Conservation (phyloP, 2,797 vertebrate species). For the Lindbergichthys nudifrons region DNA sequence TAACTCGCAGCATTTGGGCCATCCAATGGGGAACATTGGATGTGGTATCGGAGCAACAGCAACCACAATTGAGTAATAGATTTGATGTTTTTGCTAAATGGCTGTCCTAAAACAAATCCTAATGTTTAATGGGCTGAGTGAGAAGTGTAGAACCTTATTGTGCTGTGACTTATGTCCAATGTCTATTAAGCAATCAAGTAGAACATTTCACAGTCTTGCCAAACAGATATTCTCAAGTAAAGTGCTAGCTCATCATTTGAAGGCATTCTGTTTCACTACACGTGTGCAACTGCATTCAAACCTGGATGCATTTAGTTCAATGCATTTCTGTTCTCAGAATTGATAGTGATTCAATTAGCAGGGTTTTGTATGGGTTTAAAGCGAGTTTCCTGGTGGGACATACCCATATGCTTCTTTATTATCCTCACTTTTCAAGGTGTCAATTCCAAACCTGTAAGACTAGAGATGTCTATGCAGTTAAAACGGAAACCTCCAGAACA, state of each 20-base stretch:
- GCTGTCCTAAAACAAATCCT: neutral
- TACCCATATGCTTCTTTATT: neutral
- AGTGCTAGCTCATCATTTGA: neutral
- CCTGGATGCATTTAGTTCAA: neutral
- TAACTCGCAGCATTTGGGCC: neutral
- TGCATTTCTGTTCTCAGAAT: neutral
- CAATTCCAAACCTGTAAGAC: neutral
- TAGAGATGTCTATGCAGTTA: neutral
- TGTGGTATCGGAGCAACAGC: neutral
- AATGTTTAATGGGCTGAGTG: too few species aligned
- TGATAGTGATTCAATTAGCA: neutral
- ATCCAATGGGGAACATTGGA: neutral
- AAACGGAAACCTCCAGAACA: constrained; percentile 5
- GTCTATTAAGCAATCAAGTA: too few species aligned
- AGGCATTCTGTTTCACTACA: neutral
- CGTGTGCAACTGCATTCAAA: neutral
- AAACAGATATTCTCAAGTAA: neutral
- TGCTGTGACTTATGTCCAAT: neutral
- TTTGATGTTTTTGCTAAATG: neutral
- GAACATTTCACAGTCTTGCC: neutral
- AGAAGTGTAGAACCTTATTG: neutral
- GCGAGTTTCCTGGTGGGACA: neutral
- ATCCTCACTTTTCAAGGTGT: neutral
- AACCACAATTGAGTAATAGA: neutral
- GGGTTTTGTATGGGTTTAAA: neutral